Percentiles rank a stretch among this genome's conserved stretches.
phyloP scores from a whole-genome alignment of 2,888 invertebrate genomes.

The Bellardia pandia region DNA sequence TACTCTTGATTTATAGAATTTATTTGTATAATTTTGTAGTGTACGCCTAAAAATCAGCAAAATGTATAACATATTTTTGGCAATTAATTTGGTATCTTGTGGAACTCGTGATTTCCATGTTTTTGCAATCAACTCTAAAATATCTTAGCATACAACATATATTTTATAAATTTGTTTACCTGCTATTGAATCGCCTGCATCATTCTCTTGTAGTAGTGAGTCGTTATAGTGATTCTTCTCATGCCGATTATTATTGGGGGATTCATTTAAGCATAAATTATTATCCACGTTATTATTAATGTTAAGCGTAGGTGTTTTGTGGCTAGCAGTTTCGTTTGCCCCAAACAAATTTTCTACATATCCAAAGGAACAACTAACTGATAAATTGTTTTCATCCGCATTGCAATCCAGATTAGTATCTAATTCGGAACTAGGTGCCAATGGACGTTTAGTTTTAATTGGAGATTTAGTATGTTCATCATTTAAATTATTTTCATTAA shows the following conservation, averaged over 20 bases:
- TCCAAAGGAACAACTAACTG: constrained; percentile 18
- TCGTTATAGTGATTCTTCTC: constrained; percentile 30
- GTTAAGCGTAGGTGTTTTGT: neutral
- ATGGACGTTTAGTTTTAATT: neutral
- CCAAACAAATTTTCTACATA: constrained; percentile 24
- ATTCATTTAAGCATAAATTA: constrained; percentile 16
- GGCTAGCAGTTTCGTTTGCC: neutral
- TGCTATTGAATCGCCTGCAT: constrained; percentile 22
- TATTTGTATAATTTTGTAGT: no score
- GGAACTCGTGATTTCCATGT: no score
- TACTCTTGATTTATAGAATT: no score
- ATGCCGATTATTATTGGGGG: constrained; percentile 19
- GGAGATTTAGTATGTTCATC: constrained; percentile 24
- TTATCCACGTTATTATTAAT: constrained; percentile 16
- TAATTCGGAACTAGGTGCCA: constrained; percentile 9
- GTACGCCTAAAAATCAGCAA: no score
- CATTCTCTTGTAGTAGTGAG: constrained; percentile 4
- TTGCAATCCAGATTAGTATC: constrained; percentile 9
- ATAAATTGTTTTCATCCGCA: neutral
- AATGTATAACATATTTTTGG: no score
- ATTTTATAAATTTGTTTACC: constrained; percentile 26
- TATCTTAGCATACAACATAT: no score
- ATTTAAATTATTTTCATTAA: constrained; percentile 76
- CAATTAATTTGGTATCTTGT: no score
- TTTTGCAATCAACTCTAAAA: no score